Evolutionary conservation across 2,888 invertebrate species (phyloP).

Genomic region (Malachius bipustulatus): DNA sequence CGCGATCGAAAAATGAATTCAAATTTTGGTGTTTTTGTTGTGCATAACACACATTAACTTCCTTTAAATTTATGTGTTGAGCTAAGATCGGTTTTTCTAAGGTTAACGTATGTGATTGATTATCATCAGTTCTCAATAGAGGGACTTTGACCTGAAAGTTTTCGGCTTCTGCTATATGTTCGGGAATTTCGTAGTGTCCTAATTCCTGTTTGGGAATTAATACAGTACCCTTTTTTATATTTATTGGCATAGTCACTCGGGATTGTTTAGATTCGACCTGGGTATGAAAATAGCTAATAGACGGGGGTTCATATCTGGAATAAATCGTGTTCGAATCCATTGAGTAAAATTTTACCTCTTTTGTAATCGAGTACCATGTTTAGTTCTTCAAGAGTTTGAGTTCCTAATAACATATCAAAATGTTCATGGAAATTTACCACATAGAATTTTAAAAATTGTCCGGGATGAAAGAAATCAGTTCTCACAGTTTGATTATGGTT

Average conservation of each 20-base stretch:
- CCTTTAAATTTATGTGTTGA: background rate
- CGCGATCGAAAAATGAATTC: background rate
- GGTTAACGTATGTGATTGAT: background rate
- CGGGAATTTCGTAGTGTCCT: background rate
- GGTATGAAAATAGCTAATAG: background rate
- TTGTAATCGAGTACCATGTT: background rate
- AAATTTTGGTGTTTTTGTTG: background rate
- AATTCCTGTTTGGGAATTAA: background rate
- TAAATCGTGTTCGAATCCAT: background rate
- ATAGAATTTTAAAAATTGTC: conserved; percentile 1
- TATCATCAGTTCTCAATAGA: background rate
- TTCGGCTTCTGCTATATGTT: background rate
- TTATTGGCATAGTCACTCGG: background rate
- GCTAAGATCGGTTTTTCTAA: conserved; percentile 1
- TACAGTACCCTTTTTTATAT: background rate
- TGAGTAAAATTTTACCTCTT: background rate
- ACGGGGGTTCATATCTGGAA: background rate
- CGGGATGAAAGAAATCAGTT: background rate
- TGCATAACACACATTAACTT: background rate
- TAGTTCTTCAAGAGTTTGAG: background rate
- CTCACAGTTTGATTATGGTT: background rate
- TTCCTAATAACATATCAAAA: background rate
- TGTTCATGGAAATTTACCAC: background rate
- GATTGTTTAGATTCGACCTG: background rate
- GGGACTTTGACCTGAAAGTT: background rate